Evolutionary conservation across 2,113 vertebrate genomes (phyloP), one percentile per base, ranked within the genome.

Genomic region (Bambusicola thoracicus): DNA sequence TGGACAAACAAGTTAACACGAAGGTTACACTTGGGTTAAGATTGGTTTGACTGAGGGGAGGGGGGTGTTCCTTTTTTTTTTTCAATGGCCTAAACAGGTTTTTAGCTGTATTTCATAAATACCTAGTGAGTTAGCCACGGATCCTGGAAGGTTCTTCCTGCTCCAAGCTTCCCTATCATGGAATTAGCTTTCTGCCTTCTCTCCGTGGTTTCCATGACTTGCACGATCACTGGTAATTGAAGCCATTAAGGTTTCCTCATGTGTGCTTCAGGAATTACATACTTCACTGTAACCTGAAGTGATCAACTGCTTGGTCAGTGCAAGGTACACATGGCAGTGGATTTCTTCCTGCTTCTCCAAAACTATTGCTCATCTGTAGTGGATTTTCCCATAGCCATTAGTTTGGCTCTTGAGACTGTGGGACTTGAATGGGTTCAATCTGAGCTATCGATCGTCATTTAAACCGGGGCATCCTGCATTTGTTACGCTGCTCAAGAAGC

Each of bases 261-360:
- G 83, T 69, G 89, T 72, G 92, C 95, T 92, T 67, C 74, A 87
- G 87, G 89, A 93, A 81, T 81, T 29, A 8, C 74, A 87, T 62
- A 78, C 87, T 81, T 36, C 7, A 4, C 15, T 6, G 40, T 27
- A 63, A 89, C 75, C 90, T 53, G 16, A 43, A 75, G 21, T 6
- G 70, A 81, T 63, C 79, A 8, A 38, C 70, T 82, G 8, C 62
- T 43, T 3, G 13, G 34, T 49, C 59, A 34, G 49, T 75, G 53
- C 10, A 51, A 75, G 58, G 76, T 38, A 55, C 81, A 44, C 1
- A 4, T 32, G 48, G 78, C 72, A 30, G 3, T 38, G 79, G 56
- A 74, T 49, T 56, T 76, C 65, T 56, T 94, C 85, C 92, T 90
- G 72, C 63, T 92, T 21, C 81, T 62, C 65, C 55, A 36, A 36